phyloP scores from a whole-genome alignment of 2,888 invertebrate genomes.

The Xestia xanthographa region DNA sequence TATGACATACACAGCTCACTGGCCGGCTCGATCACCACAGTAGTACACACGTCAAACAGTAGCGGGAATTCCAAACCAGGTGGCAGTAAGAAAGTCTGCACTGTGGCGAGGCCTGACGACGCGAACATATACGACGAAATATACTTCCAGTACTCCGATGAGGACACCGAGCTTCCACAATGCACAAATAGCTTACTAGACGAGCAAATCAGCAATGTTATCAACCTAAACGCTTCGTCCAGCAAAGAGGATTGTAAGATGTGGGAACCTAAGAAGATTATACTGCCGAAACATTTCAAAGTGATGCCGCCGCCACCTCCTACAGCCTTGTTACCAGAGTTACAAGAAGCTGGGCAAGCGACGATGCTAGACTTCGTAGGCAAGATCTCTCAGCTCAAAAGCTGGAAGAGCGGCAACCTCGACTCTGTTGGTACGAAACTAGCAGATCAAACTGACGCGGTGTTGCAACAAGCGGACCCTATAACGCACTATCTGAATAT shows the following conservation, averaged over 20 bases:
- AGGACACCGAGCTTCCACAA: constrained; percentile 90
- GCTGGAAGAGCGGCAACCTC: constrained; percentile 85
- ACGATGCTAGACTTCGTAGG: constrained; percentile 86
- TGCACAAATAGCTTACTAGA: constrained; percentile 85
- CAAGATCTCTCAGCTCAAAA: constrained; percentile 85
- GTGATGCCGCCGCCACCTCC: constrained; percentile 82
- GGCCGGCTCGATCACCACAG: constrained; percentile 85
- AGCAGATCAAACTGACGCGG: constrained; percentile 85
- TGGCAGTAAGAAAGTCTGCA: constrained; percentile 88
- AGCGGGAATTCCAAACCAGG: constrained; percentile 89
- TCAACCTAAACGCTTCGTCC: constrained; percentile 87
- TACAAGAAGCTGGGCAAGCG: constrained; percentile 82
- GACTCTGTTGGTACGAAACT: constrained; percentile 86
- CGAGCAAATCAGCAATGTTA: constrained; percentile 89
- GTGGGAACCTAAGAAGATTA: constrained; percentile 86
- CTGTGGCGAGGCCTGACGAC: constrained; percentile 82
- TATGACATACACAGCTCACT: constrained; percentile 93
- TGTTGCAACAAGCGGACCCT: constrained; percentile 80
- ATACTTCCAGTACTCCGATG: constrained; percentile 91
- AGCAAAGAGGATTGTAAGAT: constrained; percentile 86
- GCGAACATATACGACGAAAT: constrained; percentile 87
- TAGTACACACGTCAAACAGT: constrained; percentile 85
- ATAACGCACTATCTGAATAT: constrained; percentile 85
- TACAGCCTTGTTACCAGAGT: constrained; percentile 80
- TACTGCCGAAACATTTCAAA: constrained; percentile 84